These are phyloP conservation scores for Sarcophaga peregrina DNA, from an alignment of 1,140 invertebrate species.

Conservation along the genomic window DNA sequence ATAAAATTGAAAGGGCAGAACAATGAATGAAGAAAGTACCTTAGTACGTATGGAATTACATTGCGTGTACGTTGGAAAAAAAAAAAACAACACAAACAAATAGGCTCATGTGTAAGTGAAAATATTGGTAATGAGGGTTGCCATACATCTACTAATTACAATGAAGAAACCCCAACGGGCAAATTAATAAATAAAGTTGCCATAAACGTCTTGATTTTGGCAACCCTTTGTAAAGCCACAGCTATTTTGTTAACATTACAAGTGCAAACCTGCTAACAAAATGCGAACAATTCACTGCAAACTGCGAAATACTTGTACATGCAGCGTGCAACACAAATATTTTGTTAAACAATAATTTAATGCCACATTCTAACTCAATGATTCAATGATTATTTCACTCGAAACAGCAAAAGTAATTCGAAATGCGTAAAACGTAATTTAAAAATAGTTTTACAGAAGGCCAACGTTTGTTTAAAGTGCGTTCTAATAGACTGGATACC, in stretches of 20 bases:
- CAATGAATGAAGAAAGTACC: not conserved
- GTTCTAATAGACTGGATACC: not conserved
- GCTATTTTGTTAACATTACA: not conserved
- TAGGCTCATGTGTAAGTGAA: not conserved
- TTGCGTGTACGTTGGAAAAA: not conserved
- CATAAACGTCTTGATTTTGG: not conserved
- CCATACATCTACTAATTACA: not conserved
- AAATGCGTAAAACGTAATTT: not conserved
- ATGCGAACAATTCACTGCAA: not conserved
- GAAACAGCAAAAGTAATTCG: not conserved
- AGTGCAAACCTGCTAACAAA: slow-evolving; percentile 24
- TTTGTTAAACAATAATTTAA: slow-evolving; percentile 6
- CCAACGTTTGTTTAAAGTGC: not conserved
- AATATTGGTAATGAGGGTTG: not conserved
- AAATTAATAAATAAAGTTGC: too few species aligned
- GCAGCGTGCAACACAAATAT: too few species aligned
- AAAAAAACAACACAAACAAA: too few species aligned
- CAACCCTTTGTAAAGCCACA: not conserved
- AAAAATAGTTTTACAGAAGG: not conserved
- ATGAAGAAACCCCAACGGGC: too few species aligned
- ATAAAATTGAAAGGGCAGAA: not conserved
- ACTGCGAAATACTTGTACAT: not conserved
- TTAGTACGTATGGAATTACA: not conserved
- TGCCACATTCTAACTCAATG: not conserved
- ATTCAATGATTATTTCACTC: too few species aligned